Percentiles rank a stretch among this genome's conserved stretches.
Conservation (phyloP, 2,113 vertebrate species). For the Eretmochelys imbricata region DNA sequence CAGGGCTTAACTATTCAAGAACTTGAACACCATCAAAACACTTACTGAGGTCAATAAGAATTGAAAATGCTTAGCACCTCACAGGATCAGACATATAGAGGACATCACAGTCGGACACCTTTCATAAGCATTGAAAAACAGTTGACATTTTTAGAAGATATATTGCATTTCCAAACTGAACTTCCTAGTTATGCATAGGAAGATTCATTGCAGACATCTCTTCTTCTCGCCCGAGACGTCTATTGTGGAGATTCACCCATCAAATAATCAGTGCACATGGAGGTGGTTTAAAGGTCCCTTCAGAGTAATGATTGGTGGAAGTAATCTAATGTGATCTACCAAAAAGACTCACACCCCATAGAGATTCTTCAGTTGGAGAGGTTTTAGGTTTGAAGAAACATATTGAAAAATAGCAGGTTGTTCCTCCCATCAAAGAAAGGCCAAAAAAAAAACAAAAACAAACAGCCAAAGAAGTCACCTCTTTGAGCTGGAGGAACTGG, state of each 20-base stretch:
- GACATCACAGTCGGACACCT: accelerated
- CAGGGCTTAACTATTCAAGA: neutral
- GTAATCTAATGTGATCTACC: neutral
- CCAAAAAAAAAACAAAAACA: neutral
- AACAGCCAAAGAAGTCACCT: neutral
- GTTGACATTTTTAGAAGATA: neutral
- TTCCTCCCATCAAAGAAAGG: neutral
- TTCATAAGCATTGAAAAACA: accelerated
- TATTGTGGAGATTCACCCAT: neutral
- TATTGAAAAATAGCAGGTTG: neutral
- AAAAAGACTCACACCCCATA: neutral
- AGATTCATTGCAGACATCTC: neutral
- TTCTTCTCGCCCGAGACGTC: neutral
- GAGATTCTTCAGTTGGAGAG: too few relatives aligned
- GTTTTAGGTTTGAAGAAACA: neutral
- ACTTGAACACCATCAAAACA: neutral
- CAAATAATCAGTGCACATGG: neutral
- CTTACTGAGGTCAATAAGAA: neutral
- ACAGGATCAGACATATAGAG: neutral
- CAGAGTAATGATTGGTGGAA: neutral
- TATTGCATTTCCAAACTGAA: neutral
- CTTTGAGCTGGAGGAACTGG: neutral
- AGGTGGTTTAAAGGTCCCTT: neutral
- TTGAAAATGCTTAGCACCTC: accelerated
- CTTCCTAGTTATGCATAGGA: neutral